Base-by-base conservation (phyloP, 2,113 vertebrate genomes). In the Mesocricetus auratus region DNA sequence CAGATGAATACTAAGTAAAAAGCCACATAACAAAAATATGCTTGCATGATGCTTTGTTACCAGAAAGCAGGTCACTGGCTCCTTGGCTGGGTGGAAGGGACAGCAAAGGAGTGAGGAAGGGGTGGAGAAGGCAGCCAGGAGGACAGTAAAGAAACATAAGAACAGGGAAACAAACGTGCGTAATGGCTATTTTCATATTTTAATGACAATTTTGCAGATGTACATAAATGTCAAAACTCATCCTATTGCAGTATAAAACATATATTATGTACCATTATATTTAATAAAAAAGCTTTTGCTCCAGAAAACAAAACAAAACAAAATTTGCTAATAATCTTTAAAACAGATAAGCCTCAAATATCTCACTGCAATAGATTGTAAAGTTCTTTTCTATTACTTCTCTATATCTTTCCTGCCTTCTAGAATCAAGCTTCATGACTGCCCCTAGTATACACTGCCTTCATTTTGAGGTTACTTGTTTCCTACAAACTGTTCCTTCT, bases 401-500 rank as follows among this genome's bases (percentile, higher is more conserved):
- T 45, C 81, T 75, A 0, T 33, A 88, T 88, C 74, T 96, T 91
- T 74, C 68, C 69, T 79, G 73, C 11, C 42, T 90, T 79, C 58
- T 95, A n/a, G 56, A 95, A 95, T 93, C 78, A 95, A 95, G 50
- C 68, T 64, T 90, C 75, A 45, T 94, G 66, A 79, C 45, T 81
- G 45, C 4, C 79, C 92, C 6, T 93, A 87, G 50, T 17, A 92
- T 31, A 91, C 74, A 90, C 42, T 73, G 29, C 26, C 89, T 95
- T 95, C 53, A 93, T 50, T 64, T 58, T 78, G 58, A 74, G 90
- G n/a, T 69, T 78, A 56, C 11, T 91, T 53, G 74, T 58, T 90
- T 94, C 71, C 94, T 75, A 89, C 69, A 90, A 66, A 95, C 36
- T 73, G 60, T 75, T 78, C 90, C 94, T 93, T 78, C 45, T 45